phyloP scores from a whole-genome alignment of 2,113 vertebrate genomes.

The Ceuthmochares aereus region DNA sequence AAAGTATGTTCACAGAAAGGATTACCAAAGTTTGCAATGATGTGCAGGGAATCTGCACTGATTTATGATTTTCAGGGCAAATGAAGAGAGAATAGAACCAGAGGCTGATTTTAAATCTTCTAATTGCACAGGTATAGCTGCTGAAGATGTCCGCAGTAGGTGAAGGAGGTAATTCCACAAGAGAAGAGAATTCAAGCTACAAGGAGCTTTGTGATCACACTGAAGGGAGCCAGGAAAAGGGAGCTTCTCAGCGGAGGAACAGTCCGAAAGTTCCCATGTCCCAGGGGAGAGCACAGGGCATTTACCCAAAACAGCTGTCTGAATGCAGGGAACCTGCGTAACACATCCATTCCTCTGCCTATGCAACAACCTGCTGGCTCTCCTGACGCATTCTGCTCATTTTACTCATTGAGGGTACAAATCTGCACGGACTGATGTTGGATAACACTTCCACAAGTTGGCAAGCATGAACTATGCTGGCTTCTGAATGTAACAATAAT shows the following conservation, averaged over 20 bases:
- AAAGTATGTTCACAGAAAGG: not conserved
- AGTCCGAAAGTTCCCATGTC: not conserved
- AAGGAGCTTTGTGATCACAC: not conserved
- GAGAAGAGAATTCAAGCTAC: not conserved
- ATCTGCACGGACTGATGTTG: not conserved
- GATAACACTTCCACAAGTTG: not conserved
- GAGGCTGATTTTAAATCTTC: not conserved
- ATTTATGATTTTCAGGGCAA: not conserved
- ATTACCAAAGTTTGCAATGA: not conserved
- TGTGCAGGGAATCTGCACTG: not conserved
- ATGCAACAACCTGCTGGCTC: not conserved
- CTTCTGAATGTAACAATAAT: not conserved
- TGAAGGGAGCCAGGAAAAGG: not conserved
- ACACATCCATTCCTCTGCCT: not conserved
- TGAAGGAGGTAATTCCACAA: not conserved
- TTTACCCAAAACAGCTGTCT: not conserved
- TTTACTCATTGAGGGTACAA: not conserved
- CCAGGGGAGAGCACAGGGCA: not conserved
- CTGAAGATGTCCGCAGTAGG: accelerated
- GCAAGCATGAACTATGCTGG: not conserved
- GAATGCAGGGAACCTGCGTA: not conserved
- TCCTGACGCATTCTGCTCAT: not conserved
- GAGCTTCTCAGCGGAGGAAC: not conserved
- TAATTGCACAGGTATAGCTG: not conserved
- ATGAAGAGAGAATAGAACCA: not conserved